Conservation (phyloP, 2,797 vertebrate species). For the Meda fulgida region DNA sequence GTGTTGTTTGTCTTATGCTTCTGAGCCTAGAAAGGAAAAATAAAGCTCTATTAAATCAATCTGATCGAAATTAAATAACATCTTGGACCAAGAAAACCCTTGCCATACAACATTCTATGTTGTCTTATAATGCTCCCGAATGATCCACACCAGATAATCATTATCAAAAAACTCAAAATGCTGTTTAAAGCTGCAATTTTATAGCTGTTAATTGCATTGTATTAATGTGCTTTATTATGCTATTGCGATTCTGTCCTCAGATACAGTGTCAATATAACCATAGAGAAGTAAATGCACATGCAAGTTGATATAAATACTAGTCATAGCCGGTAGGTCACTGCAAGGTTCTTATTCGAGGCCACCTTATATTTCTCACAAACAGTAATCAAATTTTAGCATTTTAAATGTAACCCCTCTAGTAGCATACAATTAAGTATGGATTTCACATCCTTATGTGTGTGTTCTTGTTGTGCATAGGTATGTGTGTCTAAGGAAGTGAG, state of each 20-base stretch:
- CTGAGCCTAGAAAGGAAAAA: conserved; percentile 82
- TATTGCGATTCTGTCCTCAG: background rate
- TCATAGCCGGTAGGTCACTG: background rate
- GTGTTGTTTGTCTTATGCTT: conserved; percentile 89
- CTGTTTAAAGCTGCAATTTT: no score
- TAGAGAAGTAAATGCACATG: background rate
- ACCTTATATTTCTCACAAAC: background rate
- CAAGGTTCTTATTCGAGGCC: background rate
- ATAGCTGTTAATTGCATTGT: conserved; percentile 18
- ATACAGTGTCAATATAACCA: background rate
- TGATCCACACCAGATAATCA: background rate
- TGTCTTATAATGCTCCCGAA: background rate
- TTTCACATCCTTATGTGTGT: conserved; percentile 28
- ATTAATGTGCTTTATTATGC: conserved; percentile 14
- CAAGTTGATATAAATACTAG: background rate
- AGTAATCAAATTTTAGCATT: background rate
- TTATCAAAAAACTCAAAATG: background rate
- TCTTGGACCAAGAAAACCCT: background rate
- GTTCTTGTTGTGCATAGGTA: conserved; percentile 38
- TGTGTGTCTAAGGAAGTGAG: conserved; percentile 51
- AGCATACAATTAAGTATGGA: background rate
- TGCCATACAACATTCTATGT: background rate
- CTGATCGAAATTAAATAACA: background rate
- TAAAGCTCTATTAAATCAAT: background rate
- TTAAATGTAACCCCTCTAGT: background rate